Percentiles rank a stretch among this genome's conserved stretches.
These are phyloP conservation scores for Bactericera cockerelli DNA, from an alignment of 1,140 invertebrate species.

Conservation along the genomic window DNA sequence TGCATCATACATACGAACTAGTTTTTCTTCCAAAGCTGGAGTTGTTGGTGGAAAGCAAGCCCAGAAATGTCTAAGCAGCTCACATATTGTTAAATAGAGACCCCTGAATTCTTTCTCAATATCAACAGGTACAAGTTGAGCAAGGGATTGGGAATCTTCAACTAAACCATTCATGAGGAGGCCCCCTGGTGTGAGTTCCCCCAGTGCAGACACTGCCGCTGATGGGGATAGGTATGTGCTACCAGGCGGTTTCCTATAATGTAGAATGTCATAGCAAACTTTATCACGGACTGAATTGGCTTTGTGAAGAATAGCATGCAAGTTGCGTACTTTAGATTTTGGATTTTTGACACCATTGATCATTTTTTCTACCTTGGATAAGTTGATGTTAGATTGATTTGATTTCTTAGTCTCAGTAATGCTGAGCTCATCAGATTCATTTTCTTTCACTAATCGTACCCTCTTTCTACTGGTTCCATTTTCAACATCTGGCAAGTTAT, in stretches of 20 bases:
- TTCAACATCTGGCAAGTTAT: constrained; percentile 22
- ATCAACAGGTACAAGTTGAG: constrained; percentile 58
- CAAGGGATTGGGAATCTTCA: constrained; percentile 44
- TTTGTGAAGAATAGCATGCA: constrained; percentile 12
- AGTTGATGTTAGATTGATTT: constrained; percentile 16
- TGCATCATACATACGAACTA: constrained; percentile 70
- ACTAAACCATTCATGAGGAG: constrained; percentile 75
- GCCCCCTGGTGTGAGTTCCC: constrained; percentile 84
- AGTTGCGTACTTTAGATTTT: constrained; percentile 10
- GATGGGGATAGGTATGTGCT: constrained; percentile 35
- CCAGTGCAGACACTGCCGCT: constrained; percentile 62
- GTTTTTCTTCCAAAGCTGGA: constrained; percentile 59
- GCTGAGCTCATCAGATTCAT: constrained; percentile 15
- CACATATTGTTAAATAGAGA: constrained; percentile 68
- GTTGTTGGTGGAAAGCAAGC: constrained; percentile 78
- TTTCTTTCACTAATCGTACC: constrained; percentile 24
- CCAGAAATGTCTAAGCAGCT: constrained; percentile 88
- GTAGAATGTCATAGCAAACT: constrained; percentile 16
- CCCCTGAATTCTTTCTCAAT: constrained; percentile 67
- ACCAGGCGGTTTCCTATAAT: constrained; percentile 15
- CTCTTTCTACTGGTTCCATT: constrained; percentile 27
- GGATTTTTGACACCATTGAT: constrained; percentile 16
- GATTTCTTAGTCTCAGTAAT: background rate
- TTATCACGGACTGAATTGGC: constrained; percentile 16
- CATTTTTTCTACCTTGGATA: constrained; percentile 16